Percentiles rank a stretch among this genome's conserved stretches.
These are phyloP conservation scores for Cyanoramphus novaezelandiae DNA, from an alignment of 2,113 vertebrate genomes.

Conservation along the genomic window DNA sequence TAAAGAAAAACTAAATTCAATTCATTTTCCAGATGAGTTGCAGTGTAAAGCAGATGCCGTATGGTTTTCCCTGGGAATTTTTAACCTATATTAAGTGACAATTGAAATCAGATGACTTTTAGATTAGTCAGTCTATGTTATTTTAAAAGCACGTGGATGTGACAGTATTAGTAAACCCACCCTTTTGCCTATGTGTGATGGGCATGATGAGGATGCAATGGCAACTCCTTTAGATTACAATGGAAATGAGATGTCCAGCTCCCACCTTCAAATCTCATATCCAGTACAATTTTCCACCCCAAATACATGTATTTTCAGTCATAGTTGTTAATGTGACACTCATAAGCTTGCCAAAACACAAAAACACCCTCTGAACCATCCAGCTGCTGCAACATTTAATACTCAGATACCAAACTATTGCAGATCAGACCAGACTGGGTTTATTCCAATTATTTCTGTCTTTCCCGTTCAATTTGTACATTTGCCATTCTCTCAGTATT, in stretches of 20 bases:
- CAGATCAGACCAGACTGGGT: background rate
- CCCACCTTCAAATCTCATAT: background rate
- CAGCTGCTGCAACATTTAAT: background rate
- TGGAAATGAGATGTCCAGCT: background rate
- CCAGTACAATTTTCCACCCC: background rate
- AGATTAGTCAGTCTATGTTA: background rate
- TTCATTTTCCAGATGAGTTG: background rate
- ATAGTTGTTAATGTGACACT: background rate
- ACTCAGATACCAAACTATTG: background rate
- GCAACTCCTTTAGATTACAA: background rate
- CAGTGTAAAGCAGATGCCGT: background rate
- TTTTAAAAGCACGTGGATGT: background rate
- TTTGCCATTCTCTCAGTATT: background rate
- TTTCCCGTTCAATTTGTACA: background rate
- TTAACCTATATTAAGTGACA: background rate
- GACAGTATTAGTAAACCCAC: background rate
- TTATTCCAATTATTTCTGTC: background rate
- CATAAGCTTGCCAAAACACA: background rate
- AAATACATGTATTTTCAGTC: background rate
- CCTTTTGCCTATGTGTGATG: background rate
- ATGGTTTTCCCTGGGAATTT: background rate
- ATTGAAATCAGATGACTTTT: background rate
- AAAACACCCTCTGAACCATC: background rate
- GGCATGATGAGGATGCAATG: background rate
- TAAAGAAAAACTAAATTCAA: constrained; percentile 1